phyloP scores from a whole-genome alignment of 2,797 vertebrate species.

The Leucoraja ocellata region DNA sequence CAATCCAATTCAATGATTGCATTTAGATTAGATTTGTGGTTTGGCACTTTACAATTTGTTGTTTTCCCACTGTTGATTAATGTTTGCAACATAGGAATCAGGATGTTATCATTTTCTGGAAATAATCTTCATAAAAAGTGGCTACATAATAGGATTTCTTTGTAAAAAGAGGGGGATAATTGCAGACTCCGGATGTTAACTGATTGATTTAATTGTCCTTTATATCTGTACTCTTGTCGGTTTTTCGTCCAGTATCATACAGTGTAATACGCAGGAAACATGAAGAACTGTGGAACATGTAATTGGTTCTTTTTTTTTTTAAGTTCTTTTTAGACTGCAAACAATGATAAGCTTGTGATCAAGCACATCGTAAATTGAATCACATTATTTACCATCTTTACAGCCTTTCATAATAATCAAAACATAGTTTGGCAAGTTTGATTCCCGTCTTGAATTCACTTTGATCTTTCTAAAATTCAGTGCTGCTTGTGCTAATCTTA shows the following conservation, averaged over 20 bases:
- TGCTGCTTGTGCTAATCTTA: no score
- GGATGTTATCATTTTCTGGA: not conserved
- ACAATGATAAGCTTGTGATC: no score
- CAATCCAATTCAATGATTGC: not conserved
- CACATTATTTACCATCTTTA: no score
- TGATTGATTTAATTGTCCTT: not conserved
- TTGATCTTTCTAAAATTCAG: no score
- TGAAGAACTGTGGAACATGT: not conserved
- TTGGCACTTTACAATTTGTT: not conserved
- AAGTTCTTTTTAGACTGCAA: no score
- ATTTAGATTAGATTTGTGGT: not conserved
- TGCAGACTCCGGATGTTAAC: not conserved
- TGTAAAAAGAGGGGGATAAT: not conserved
- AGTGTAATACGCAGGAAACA: not conserved
- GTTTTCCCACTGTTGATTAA: not conserved
- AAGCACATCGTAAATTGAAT: no score
- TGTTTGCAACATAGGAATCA: not conserved
- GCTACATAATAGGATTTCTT: not conserved
- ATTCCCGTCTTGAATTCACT: no score
- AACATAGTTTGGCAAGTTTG: no score
- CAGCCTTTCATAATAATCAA: no score
- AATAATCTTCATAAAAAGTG: not conserved
- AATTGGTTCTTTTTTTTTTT: no score
- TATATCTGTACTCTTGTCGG: no score
- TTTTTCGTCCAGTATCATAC: no score